phyloP scores from a whole-genome alignment of 1,140 invertebrate genomes.

The Drosophila ironensis region DNA sequence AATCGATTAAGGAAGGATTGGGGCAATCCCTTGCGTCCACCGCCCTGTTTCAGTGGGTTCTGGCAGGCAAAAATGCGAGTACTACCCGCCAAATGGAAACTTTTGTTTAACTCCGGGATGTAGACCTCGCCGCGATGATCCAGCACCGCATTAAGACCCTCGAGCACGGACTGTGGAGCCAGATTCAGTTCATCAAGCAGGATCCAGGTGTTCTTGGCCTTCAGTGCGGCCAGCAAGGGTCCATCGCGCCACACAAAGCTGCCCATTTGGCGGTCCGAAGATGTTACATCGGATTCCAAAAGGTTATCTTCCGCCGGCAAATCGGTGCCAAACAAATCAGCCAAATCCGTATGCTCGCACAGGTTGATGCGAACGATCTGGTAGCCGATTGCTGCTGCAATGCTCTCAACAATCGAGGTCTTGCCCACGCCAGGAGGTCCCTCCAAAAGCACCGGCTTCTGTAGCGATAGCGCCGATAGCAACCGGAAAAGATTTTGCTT shows the following conservation, averaged over 20 bases:
- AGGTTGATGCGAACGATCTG: slow-evolving; percentile 96
- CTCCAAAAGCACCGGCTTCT: slow-evolving; percentile 96
- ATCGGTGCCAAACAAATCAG: slow-evolving; percentile 99
- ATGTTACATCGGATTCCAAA: slow-evolving; percentile 9
- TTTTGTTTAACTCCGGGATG: slow-evolving; percentile 95
- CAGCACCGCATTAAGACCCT: slow-evolving; percentile 98
- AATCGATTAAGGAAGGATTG: slow-evolving; percentile 99
- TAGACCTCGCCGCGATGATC: slow-evolving; percentile 98
- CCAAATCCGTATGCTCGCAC: slow-evolving; percentile 99
- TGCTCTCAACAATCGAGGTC: slow-evolving; percentile 95
- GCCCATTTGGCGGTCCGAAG: slow-evolving; percentile 84
- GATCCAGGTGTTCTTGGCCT: slow-evolving; percentile 95
- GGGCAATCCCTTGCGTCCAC: slow-evolving; percentile 96
- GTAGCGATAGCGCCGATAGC: slow-evolving; percentile 93
- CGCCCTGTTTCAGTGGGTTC: slow-evolving; percentile 98
- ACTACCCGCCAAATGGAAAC: slow-evolving; percentile 89
- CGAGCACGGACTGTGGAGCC: slow-evolving; percentile 98
- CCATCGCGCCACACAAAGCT: slow-evolving; percentile 98
- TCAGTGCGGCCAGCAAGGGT: slow-evolving; percentile 95
- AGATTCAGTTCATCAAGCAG: slow-evolving; percentile 99
- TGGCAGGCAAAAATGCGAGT: slow-evolving; percentile 98
- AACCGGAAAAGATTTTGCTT: slow-evolving; percentile 91
- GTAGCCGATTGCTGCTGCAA: slow-evolving; percentile 93
- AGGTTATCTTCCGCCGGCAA: slow-evolving; percentile 93
- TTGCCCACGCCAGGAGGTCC: slow-evolving; percentile 99